Evolutionary conservation across 2,888 invertebrate genomes (phyloP), one percentile per base, ranked within the genome.

Genomic region (Tetragonula carbonaria): DNA sequence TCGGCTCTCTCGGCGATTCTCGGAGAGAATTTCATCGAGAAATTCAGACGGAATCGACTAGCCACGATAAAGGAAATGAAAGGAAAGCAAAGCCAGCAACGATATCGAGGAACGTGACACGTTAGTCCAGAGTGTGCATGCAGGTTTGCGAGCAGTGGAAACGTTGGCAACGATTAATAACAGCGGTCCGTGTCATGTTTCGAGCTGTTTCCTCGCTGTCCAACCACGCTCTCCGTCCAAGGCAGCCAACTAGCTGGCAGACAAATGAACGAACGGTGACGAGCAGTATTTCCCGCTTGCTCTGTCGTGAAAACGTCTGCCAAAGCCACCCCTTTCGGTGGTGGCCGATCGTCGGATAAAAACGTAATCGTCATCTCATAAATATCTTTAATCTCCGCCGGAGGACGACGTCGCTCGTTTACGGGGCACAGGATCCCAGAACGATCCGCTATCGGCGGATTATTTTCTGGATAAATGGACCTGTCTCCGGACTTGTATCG

Each of bases 381-480:
- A 93, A 93, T 94, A 94, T 94, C 93, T 93, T 92, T 92, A 93
- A 93, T 93, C 93, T 92, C 81, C 86, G 78, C 78, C 67, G 82
- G 16, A 81, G 74, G 59, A 76, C 70, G 38, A 67, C 76, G 76
- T 83, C 82, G 63, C 57, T 82, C 82, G 80, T 74, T 90, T 76
- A 85, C 74, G 70, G 70, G 78, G 68, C 63, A 77, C 70, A 73
- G 62, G 66, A 80, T 67, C 59, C 50, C 38, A 38, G 38, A 28
- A 21, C 82, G 90, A 88, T 90, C 38, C 38, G 77, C 78, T 89
- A 89, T 89, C 89, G 62, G 18, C 14, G 93, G 94, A 94, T 94
- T 94, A 94, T 94, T 94, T 94, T 94, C 92, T 90, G 92, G 92
- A 93, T 94, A 94, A 93, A 93, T 91, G 93, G 92, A 93, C 91